phyloP scores from a whole-genome alignment of 1,140 invertebrate species.

The Danaus plexippus region DNA sequence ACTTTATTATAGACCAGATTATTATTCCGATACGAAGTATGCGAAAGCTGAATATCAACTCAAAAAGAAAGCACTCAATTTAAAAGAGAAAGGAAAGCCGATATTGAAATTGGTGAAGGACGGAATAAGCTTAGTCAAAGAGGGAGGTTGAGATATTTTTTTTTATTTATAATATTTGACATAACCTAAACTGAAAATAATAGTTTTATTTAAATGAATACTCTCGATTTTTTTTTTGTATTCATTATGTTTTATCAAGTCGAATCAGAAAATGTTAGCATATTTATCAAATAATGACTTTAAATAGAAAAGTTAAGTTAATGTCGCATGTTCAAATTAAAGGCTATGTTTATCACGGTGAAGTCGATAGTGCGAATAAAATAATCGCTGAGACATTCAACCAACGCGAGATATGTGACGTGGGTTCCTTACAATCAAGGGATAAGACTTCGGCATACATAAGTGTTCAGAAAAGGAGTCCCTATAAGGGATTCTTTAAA shows the following conservation, averaged over 20 bases:
- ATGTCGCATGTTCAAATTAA: background rate
- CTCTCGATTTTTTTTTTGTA: no score
- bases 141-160: slow-evolving; percentile 35
- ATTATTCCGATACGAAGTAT: slow-evolving; percentile 45
- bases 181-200: no score
- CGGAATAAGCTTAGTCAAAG: slow-evolving; percentile 51
- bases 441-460: background rate
- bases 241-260: no score
- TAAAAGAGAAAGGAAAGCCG: slow-evolving; percentile 36
- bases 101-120: slow-evolving; percentile 33
- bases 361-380: slow-evolving; percentile 32
- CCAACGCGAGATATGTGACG: slow-evolving; percentile 39
- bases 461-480: background rate
- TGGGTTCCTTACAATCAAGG: slow-evolving; percentile 9
- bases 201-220: no score
- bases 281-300: no score
- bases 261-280: no score
- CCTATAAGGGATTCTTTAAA: background rate
- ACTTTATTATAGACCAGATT: slow-evolving; percentile 32
- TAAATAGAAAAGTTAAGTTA: no score
- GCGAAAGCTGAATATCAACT: slow-evolving; percentile 43
- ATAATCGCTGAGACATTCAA: slow-evolving; percentile 36
- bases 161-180: no score
- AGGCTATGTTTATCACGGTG: slow-evolving; percentile 43
- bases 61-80: slow-evolving; percentile 47